These are phyloP conservation scores for Sphenopsis melanotis DNA, from an alignment of 2,797 vertebrate species.

Conservation along the genomic window DNA sequence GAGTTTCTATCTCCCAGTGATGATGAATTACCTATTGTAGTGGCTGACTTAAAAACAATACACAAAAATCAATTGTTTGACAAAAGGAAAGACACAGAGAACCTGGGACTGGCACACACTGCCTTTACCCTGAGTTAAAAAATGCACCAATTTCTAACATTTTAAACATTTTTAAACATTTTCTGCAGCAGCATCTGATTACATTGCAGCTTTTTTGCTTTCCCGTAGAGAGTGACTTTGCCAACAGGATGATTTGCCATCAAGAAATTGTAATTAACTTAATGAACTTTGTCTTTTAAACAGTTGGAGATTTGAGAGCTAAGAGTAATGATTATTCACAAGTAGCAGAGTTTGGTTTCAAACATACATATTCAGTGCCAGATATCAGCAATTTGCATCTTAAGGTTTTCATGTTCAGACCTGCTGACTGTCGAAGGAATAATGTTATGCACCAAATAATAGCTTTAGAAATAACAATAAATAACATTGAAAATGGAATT, in stretches of 20 bases:
- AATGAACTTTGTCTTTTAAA: slow-evolving; percentile 60
- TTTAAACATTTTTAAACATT: neutral
- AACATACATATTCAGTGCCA: slow-evolving; percentile 9
- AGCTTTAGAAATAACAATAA: slow-evolving; percentile 10
- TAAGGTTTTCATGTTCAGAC: neutral
- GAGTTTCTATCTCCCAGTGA: slow-evolving; percentile 46
- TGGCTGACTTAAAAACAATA: slow-evolving; percentile 56
- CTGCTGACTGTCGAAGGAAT: neutral
- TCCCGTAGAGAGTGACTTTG: slow-evolving; percentile 32
- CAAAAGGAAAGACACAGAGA: slow-evolving; percentile 34
- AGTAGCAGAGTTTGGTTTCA: slow-evolving; percentile 46
- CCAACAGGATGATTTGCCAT: slow-evolving; percentile 37
- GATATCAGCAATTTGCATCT: slow-evolving; percentile 35
- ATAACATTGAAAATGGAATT: slow-evolving; percentile 6
- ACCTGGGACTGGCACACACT: neutral
- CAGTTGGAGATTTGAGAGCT: slow-evolving; percentile 50
- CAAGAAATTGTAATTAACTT: slow-evolving; percentile 68
- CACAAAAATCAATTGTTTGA: slow-evolving; percentile 69
- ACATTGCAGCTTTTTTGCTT: slow-evolving; percentile 25
- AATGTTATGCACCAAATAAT: slow-evolving; percentile 11
- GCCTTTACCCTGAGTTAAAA: neutral
- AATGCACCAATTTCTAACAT: neutral
- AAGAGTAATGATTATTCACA: slow-evolving; percentile 9
- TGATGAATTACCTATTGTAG: slow-evolving; percentile 60
- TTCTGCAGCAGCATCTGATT: slow-evolving; percentile 28